A percentile compares a stretch with the other conserved stretches of the same genome.
Evolutionary conservation across 1,140 invertebrate genomes (phyloP).

Genomic region (Battus philenor): DNA sequence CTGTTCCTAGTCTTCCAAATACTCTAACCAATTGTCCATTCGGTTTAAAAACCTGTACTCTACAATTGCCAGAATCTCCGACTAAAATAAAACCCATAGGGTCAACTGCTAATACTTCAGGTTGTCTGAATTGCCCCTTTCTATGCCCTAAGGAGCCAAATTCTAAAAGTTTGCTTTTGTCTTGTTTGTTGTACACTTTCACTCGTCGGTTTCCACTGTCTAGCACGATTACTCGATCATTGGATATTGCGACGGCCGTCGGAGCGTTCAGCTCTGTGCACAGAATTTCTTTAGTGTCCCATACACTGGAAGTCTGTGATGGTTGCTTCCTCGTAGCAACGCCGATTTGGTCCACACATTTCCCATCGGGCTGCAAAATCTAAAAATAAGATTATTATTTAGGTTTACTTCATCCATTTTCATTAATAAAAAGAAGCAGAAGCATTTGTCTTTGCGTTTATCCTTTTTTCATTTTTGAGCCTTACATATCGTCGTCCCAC

Average conservation of each 20-base stretch:
- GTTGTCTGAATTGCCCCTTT: constrained; percentile 80
- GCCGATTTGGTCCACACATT: constrained; percentile 66
- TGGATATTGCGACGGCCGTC: constrained; percentile 80
- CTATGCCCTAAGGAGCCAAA: constrained; percentile 79
- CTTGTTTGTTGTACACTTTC: constrained; percentile 76
- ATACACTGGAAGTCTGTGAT: constrained; percentile 32
- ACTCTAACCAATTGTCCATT: constrained; percentile 79
- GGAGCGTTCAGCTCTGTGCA: constrained; percentile 81
- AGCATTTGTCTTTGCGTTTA: too few species aligned
- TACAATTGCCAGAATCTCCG: constrained; percentile 86
- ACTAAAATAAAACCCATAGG: constrained; percentile 84
- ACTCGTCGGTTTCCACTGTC: constrained; percentile 83
- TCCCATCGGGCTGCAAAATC: constrained; percentile 70
- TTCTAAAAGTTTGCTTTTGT: constrained; percentile 71
- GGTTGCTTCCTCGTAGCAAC: constrained; percentile 46
- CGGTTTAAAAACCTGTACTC: constrained; percentile 84
- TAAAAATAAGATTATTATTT: constrained; percentile 30
- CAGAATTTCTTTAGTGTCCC: constrained; percentile 45
- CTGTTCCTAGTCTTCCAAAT: constrained; percentile 78
- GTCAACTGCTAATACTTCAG: constrained; percentile 83
- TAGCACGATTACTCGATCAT: constrained; percentile 75
- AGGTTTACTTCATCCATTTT: too few species aligned
- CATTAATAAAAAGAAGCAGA: too few species aligned
- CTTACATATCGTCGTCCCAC: too few species aligned
- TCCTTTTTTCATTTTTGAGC: too few species aligned